Percentiles rank a stretch among this genome's conserved stretches.
Conservation (phyloP, 2,888 invertebrate genomes). For the Uloborus plumipes region DNA sequence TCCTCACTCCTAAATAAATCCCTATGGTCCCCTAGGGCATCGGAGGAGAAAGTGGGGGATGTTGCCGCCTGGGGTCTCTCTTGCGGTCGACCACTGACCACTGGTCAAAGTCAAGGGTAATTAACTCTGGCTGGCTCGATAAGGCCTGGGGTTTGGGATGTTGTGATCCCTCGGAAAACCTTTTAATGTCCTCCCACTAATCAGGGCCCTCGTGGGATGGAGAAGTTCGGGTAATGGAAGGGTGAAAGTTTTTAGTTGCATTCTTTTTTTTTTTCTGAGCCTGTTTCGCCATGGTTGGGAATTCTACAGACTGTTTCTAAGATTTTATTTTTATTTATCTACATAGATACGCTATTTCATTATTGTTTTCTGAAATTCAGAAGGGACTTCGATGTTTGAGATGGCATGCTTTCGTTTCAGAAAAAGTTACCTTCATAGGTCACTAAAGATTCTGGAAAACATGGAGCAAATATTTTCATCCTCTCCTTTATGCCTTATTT, state of each 20-base stretch:
- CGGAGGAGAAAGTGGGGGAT: not conserved
- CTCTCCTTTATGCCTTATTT: too few species aligned
- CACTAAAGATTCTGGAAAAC: too few species aligned
- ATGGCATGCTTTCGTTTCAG: too few species aligned
- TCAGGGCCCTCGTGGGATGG: slow-evolving; percentile 34
- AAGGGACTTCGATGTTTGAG: too few species aligned
- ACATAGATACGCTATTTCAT: too few species aligned
- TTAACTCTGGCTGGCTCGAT: slow-evolving; percentile 54
- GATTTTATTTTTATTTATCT: too few species aligned
- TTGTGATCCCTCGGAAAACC: slow-evolving; percentile 28
- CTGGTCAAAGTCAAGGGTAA: slow-evolving; percentile 63
- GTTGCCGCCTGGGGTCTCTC: slow-evolving; percentile 34
- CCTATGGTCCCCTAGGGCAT: slow-evolving; percentile 45
- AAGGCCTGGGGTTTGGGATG: slow-evolving; percentile 35
- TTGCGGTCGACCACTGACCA: slow-evolving; percentile 59
- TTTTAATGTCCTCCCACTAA: slow-evolving; percentile 59
- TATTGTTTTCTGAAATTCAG: too few species aligned
- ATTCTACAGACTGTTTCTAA: too few species aligned
- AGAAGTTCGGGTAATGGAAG: slow-evolving; percentile 42
- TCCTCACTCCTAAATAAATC: slow-evolving; percentile 51
- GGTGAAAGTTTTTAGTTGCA: slow-evolving; percentile 18
- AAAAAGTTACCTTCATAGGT: too few species aligned
- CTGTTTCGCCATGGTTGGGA: not conserved
- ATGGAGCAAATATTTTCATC: too few species aligned
- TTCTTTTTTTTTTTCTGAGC: not conserved